Base-by-base conservation (phyloP, 2,113 vertebrate species). In the Myanophis thanlyinensis region DNA sequence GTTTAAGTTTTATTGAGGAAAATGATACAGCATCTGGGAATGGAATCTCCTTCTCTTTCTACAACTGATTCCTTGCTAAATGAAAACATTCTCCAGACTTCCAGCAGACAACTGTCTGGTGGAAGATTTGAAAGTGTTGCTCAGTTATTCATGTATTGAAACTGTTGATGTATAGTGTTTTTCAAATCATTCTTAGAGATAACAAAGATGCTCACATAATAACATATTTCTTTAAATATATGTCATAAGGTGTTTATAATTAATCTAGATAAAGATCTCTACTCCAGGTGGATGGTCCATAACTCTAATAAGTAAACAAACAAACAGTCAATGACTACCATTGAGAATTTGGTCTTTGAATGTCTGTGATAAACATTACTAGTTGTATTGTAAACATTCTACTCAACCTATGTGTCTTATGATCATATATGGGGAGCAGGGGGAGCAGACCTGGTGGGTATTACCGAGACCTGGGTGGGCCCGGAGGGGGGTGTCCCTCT, bases 1-100 rank as follows among this genome's bases (percentile, higher is more conserved):
- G 98, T 98, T 98, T 98, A 98, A 95, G 97, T 97, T 97, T 98
- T 98, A 98, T 96, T 96, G 96, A 98, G 97, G 97, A 96, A 98
- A 98, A 98, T 97, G 97, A 97, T 97, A 97, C 96, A 97, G 95
- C 97, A 98, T 97, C 97, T 98, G 97, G 97, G 97, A 97, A 95
- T 93, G 94, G 93, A 95, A 95, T 95, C 95, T 35, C 1, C 1
- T 20, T 0, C 6, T 91, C 54, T 46, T 20, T 85, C 35, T 88
- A 94, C 94, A 96, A 95, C 97, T 97, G 97, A 98, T 97, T 96
- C 93, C 95, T 95, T 95, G 96, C 95, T 97, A 97, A 97, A 98
- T 97, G 96, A 98, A 97, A 96, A 95, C 20, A 0, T 94, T 94
- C 90, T 85, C 95, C 95, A 95, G 95, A 95, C 95, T 84, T 3